Percentiles rank a stretch among this genome's conserved stretches.
Conservation (phyloP, 2,888 invertebrate genomes). For the Sceliomorpha sp. region DNA sequence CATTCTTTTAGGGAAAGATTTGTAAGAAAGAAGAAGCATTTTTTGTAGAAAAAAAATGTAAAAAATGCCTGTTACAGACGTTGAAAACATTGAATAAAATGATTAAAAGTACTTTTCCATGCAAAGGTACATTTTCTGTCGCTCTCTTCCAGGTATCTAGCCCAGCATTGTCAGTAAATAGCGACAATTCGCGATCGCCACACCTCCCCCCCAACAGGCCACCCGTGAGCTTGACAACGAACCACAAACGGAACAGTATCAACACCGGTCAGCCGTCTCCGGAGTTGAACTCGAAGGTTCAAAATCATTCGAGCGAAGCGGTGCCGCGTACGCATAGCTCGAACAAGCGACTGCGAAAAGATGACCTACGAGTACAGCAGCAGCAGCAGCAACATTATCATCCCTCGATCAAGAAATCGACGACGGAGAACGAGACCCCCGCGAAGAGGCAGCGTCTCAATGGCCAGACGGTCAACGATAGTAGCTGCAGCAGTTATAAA, state of each 20-base stretch:
- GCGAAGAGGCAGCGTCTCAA: slow-evolving; percentile 81
- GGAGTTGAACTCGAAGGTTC: slow-evolving; percentile 68
- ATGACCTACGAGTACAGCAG: slow-evolving; percentile 65
- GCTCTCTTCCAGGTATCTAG: slow-evolving; percentile 78
- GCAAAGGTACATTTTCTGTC: no score
- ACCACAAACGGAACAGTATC: slow-evolving; percentile 65
- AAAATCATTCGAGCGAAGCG: slow-evolving; percentile 76
- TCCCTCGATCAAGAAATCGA: slow-evolving; percentile 14
- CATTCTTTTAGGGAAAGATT: no score
- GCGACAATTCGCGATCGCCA: slow-evolving; percentile 77
- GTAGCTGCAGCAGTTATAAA: slow-evolving; percentile 72
- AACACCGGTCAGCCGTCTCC: slow-evolving; percentile 63
- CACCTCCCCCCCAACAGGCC: slow-evolving; percentile 71
- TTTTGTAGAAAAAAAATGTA: no score
- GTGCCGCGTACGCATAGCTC: slow-evolving; percentile 82
- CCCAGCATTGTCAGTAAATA: slow-evolving; percentile 78
- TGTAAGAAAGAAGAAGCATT: no score
- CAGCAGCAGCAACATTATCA: no score
- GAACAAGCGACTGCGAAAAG: slow-evolving; percentile 82
- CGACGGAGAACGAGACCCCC: slow-evolving; percentile 68
- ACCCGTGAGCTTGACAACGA: slow-evolving; percentile 66
- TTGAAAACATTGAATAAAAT: no score
- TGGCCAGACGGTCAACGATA: slow-evolving; percentile 79
- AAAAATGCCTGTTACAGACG: no score
- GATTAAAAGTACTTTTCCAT: no score